Base-by-base conservation (phyloP, 2,113 vertebrate species). In the Aldabrachelys gigantea region DNA sequence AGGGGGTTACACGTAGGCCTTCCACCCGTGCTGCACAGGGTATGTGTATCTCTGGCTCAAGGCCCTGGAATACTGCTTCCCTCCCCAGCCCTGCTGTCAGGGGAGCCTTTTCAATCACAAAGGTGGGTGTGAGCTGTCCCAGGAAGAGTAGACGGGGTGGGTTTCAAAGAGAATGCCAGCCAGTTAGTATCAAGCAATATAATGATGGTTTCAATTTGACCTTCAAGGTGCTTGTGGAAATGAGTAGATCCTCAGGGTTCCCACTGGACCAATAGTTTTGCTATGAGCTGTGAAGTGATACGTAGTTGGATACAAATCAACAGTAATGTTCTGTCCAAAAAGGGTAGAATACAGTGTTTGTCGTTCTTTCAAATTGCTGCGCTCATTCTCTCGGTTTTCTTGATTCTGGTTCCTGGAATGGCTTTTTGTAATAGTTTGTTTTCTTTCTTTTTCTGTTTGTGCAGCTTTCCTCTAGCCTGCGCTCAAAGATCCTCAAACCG, bases 401-500 rank as follows among this genome's bases (percentile, higher is more conserved):
- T n/a, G 11, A 31, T 65, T 78, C n/a, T 41, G 4, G 8, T 3
- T 10, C 19, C 25, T 38, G 13, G 25, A 25, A 29, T 47, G 19
- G 35, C 52, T 53, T 53, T 38, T 35, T 41, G 8, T 82, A 54
- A 54, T 35, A 44, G 53, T 69, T 53, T 72, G 56, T 57, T 53
- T 38, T 91, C 41, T 10, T 2, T 81, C 50, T 17, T 65, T 84
- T 89, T 29, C 6, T 3, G 84, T 10, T 81, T 62, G 19, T 41
- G 1, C 98, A 99, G 99, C 98, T 99, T 56, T 98, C 98, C 1
- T 98, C 98, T 94, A 97, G 98, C 69, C 93, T 99, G 93, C 98
- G 99, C 96, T 98, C 98, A 88, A 99, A 98, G 98, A 96, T 99
- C 96, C 90, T 93, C 17, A 99, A 99, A 95, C 99, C 99, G 84